These are phyloP conservation scores for Periphyllus acericola DNA, from an alignment of 2,888 invertebrate species.

Conservation along the genomic window DNA sequence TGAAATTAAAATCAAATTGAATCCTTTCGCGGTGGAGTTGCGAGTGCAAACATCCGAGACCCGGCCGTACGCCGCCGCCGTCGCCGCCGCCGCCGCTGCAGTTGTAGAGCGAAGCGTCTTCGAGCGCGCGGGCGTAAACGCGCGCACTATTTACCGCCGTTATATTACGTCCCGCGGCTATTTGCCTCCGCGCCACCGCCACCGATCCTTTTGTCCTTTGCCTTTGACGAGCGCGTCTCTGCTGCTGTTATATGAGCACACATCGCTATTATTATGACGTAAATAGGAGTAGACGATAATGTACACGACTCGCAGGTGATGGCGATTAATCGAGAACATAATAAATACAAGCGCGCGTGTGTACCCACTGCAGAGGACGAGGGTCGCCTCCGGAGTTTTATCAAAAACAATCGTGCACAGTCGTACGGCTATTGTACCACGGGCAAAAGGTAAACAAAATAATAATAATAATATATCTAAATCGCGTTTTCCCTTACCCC, in stretches of 20 bases:
- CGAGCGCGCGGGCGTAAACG: neutral
- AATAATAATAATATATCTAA: constrained; percentile 9
- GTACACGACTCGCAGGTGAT: constrained; percentile 7
- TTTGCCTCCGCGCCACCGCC: constrained; percentile 21
- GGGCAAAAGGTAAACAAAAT: constrained; percentile 34
- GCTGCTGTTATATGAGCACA: neutral
- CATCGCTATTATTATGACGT: constrained; percentile 14
- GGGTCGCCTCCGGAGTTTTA: constrained; percentile 12
- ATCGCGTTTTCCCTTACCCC: neutral
- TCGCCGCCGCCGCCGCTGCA: neutral
- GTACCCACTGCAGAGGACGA: neutral
- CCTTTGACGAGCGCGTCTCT: constrained; percentile 31
- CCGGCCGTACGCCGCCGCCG: neutral
- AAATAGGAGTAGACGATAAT: neutral
- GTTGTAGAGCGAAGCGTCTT: constrained; percentile 37
- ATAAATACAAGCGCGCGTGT: neutral
- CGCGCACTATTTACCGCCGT: constrained; percentile 37
- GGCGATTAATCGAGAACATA: neutral
- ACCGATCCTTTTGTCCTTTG: constrained; percentile 43
- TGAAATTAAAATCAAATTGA: constrained; percentile 62
- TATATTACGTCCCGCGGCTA: constrained; percentile 58
- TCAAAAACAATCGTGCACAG: constrained; percentile 17
- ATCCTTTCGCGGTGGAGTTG: neutral
- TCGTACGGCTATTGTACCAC: constrained; percentile 8
- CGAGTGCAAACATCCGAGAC: constrained; percentile 39